These are phyloP conservation scores for Eupithecia abbreviata DNA, from an alignment of 2,888 invertebrate genomes.

Conservation along the genomic window DNA sequence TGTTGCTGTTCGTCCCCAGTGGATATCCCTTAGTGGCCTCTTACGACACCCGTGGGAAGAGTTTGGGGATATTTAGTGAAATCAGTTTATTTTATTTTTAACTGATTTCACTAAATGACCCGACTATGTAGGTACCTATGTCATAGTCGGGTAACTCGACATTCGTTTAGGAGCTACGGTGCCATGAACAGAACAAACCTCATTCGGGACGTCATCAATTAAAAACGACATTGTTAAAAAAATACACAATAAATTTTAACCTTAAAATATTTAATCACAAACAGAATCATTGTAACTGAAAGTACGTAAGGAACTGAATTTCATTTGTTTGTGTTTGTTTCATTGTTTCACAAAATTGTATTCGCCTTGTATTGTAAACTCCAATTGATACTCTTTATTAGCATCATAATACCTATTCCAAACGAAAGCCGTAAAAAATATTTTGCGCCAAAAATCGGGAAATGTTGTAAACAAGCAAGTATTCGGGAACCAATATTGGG, in stretches of 20 bases:
- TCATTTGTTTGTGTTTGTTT: conserved; percentile 9
- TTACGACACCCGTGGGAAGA: too few species aligned
- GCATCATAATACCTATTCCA: conserved; percentile 15
- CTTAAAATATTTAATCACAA: not conserved
- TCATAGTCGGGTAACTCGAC: too few species aligned
- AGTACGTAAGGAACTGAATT: not conserved
- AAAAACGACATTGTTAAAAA: not conserved
- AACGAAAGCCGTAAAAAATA: conserved; percentile 21
- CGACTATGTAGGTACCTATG: too few species aligned
- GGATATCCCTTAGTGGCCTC: too few species aligned
- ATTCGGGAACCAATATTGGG: conserved; percentile 29
- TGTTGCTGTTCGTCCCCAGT: too few species aligned
- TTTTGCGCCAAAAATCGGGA: conserved; percentile 31
- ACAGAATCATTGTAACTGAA: not conserved
- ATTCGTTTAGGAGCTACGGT: not conserved
- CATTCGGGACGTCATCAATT: too few species aligned
- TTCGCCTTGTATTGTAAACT: conserved; percentile 20
- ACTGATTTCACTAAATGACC: too few species aligned
- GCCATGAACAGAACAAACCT: not conserved
- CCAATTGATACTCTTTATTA: conserved; percentile 22
- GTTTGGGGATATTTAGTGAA: too few species aligned
- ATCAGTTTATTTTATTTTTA: too few species aligned
- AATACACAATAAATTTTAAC: not conserved
- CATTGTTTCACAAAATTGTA: not conserved
- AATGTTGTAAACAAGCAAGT: conserved; percentile 25